These are phyloP conservation scores for Aproaerema taeniolella DNA, from an alignment of 2,888 invertebrate genomes.

Conservation along the genomic window DNA sequence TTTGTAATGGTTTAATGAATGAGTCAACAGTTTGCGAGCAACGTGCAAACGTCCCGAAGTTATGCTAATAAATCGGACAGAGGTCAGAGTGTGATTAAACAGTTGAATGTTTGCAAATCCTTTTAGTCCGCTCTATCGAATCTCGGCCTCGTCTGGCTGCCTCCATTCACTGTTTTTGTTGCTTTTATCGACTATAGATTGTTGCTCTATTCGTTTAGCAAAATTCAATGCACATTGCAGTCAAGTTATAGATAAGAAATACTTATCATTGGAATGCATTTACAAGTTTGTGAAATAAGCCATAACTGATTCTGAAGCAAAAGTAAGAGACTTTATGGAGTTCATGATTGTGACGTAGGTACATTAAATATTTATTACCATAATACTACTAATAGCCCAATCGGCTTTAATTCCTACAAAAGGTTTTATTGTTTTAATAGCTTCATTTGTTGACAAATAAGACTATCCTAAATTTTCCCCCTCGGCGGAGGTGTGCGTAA, in stretches of 20 bases:
- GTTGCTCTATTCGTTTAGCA: constrained; percentile 3
- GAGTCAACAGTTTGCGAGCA: constrained; percentile 2
- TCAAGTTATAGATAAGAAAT: constrained; percentile 2
- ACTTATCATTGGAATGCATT: too few species aligned
- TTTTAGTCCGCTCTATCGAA: constrained; percentile 13
- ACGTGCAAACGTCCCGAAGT: constrained; percentile 7
- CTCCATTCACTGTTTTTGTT: constrained; percentile 8
- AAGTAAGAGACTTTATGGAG: too few species aligned
- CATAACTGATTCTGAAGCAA: too few species aligned
- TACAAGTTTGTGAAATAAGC: too few species aligned
- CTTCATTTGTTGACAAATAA: too few species aligned
- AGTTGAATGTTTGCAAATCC: constrained; percentile 11
- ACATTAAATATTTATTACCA: too few species aligned
- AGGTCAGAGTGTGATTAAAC: constrained; percentile 11
- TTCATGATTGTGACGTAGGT: too few species aligned
- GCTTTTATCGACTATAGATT: constrained; percentile 1
- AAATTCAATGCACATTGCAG: constrained; percentile 5
- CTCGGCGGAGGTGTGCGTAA: too few species aligned
- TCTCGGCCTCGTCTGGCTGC: constrained; percentile 2
- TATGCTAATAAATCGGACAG: constrained; percentile 10
- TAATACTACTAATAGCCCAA: too few species aligned
- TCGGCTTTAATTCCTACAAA: too few species aligned
- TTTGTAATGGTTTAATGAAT: constrained; percentile 2
- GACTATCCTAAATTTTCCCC: too few species aligned
- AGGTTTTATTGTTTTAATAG: too few species aligned